Evolutionary conservation across 2,888 invertebrate species (phyloP).

Genomic region (Branchinecta sandiegonensis): DNA sequence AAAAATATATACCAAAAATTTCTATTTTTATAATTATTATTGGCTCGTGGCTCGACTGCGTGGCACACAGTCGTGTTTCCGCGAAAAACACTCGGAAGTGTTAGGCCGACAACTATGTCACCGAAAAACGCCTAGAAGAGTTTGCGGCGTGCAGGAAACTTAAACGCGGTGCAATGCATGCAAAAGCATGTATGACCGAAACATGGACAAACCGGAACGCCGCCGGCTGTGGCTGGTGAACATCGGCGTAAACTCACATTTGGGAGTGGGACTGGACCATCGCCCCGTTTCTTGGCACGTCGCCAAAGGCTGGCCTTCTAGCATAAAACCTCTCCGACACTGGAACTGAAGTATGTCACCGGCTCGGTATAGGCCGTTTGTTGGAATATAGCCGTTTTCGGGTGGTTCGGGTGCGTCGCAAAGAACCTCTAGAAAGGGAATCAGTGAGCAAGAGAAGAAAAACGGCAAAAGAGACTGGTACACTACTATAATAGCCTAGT

Average conservation of each 20-base stretch:
- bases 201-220: not conserved
- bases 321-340: conserved; percentile 72
- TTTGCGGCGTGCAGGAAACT: not conserved
- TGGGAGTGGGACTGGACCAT: conserved; percentile 70
- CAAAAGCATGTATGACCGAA: not conserved
- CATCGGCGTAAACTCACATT: conserved; percentile 45
- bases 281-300: conserved; percentile 74
- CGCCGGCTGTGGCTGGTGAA: conserved; percentile 2
- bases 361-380: conserved; percentile 59
- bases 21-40: too few relatives aligned
- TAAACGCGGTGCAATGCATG: too few relatives aligned
- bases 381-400: conserved; percentile 61
- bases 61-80: too few relatives aligned
- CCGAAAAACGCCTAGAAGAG: too few relatives aligned
- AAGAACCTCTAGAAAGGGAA: conserved; percentile 50
- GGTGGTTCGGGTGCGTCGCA: conserved; percentile 60
- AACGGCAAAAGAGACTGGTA: too few relatives aligned
- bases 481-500: too few relatives aligned
- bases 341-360: conserved; percentile 75
- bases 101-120: too few relatives aligned
- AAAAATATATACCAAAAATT: too few relatives aligned
- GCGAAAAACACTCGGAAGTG: too few relatives aligned
- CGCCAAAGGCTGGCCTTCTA: conserved; percentile 76
- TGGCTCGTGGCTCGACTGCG: too few relatives aligned
- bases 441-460: not conserved